These are phyloP conservation scores for Molothrus aeneus DNA, from an alignment of 2,797 vertebrate genomes.

Conservation along the genomic window DNA sequence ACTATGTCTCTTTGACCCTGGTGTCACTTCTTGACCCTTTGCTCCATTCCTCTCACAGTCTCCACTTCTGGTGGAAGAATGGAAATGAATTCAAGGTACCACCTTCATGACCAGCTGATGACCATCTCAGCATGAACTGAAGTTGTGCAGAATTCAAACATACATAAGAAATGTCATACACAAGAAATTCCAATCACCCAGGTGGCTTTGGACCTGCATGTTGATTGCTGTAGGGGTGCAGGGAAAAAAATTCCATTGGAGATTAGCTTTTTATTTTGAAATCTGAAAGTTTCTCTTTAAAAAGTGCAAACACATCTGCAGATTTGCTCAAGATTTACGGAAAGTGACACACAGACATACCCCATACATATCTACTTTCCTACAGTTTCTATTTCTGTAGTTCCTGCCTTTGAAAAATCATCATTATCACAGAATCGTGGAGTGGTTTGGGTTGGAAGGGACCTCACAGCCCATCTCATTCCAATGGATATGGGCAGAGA, in stretches of 20 bases:
- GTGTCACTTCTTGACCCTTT: not conserved
- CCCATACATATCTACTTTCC: not conserved
- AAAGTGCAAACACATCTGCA: not conserved
- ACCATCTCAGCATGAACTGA: not conserved
- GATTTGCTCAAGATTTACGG: not conserved
- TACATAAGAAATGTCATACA: not conserved
- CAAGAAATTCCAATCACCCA: not conserved
- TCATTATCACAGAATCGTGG: rapidly evolving
- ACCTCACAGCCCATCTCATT: not conserved
- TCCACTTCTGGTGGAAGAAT: not conserved
- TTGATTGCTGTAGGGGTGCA: not conserved
- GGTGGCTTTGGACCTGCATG: not conserved
- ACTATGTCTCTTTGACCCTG: not conserved
- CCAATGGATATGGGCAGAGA: not conserved
- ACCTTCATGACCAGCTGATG: not conserved
- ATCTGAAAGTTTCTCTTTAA: not conserved
- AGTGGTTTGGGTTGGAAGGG: not conserved
- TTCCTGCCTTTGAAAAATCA: not conserved
- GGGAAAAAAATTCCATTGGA: not conserved
- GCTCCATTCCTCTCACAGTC: not conserved
- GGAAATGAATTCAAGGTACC: not conserved
- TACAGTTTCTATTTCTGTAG: not conserved
- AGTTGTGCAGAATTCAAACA: not conserved
- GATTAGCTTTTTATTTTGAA: not conserved
- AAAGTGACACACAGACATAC: not conserved